Conservation (phyloP, 2,888 invertebrate species). For the Drosophila cracens region DNA sequence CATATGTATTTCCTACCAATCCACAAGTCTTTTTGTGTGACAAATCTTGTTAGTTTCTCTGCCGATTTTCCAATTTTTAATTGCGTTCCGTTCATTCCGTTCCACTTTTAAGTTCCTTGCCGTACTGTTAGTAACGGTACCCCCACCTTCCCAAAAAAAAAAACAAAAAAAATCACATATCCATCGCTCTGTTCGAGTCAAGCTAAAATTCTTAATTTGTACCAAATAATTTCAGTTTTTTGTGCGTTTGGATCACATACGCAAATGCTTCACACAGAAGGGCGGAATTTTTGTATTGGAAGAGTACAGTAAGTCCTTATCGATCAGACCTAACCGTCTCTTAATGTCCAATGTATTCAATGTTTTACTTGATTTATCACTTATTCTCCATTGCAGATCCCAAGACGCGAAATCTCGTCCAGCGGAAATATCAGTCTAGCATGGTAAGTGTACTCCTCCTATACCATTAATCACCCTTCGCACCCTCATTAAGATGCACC, state of each 20-base stretch:
- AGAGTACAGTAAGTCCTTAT: conserved; percentile 98
- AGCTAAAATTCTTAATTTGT: conserved; percentile 24
- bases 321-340: background rate
- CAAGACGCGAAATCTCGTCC: conserved; percentile 97
- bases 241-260: conserved; percentile 99
- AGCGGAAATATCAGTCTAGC: conserved; percentile 98
- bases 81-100: conserved; percentile 47
- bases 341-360: background rate
- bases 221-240: conserved; percentile 94
- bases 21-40: conserved; percentile 34
- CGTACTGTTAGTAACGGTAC: conserved; percentile 10
- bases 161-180: background rate
- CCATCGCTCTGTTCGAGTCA: background rate
- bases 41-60: conserved; percentile 17
- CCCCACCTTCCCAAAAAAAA: background rate
- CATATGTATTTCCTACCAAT: conserved; percentile 19
- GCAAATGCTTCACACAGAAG: conserved; percentile 99
- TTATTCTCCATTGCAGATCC: conserved; percentile 91
- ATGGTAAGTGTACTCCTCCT: conserved; percentile 91
- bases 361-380: background rate
- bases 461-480: background rate
- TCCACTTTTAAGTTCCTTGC: conserved; percentile 33
- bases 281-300: conserved; percentile 99
- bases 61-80: conserved; percentile 24
- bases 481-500: conserved; percentile 25